A percentile compares a stretch with the other conserved stretches of the same genome.
phyloP scores from a whole-genome alignment of 92 coral and sea anemone species.

The Scolanthus callimorphus region DNA sequence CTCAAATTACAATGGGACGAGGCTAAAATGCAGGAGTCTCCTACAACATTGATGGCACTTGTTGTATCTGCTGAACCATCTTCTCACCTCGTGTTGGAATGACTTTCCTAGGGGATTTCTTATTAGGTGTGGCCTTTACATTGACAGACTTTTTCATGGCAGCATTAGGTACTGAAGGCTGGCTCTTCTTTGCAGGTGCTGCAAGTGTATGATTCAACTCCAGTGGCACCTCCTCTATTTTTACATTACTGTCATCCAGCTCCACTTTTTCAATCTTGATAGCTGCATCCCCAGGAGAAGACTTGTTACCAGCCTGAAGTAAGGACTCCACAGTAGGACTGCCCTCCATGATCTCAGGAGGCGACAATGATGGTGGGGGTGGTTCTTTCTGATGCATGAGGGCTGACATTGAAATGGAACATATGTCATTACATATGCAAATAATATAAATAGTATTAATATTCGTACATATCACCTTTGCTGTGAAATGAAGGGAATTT shows the following conservation, averaged over 20 bases:
- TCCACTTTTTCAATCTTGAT: conserved; percentile 77
- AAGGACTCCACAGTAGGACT: conserved; percentile 53
- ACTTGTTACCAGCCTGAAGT: conserved; percentile 42
- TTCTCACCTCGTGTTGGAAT: conserved; percentile 90
- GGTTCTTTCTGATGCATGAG: conserved; percentile 57
- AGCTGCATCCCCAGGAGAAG: conserved; percentile 29
- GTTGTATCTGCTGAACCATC: no score
- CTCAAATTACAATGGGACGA: no score
- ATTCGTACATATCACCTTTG: no score
- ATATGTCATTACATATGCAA: no score
- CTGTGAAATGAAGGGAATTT: no score
- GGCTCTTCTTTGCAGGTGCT: conserved; percentile 26
- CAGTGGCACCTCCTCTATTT: conserved; percentile 93
- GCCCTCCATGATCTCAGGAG: conserved; percentile 38
- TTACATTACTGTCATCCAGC: conserved; percentile 72
- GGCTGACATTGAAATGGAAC: no score
- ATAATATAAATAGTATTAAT: no score
- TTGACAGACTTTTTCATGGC: conserved; percentile 34
- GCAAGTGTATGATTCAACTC: conserved; percentile 56
- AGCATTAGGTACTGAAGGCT: conserved; percentile 37
- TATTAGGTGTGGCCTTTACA: conserved; percentile 54
- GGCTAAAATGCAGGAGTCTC: no score
- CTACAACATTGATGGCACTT: no score
- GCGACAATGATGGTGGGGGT: conserved; percentile 55
- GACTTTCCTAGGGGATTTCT: conserved; percentile 86